Percentiles rank a stretch among this genome's conserved stretches.
Evolutionary conservation across 30 jellyfish, hydroid and myxozoan species (phyloP).

Genomic region (Turritopsis dohrnii): DNA sequence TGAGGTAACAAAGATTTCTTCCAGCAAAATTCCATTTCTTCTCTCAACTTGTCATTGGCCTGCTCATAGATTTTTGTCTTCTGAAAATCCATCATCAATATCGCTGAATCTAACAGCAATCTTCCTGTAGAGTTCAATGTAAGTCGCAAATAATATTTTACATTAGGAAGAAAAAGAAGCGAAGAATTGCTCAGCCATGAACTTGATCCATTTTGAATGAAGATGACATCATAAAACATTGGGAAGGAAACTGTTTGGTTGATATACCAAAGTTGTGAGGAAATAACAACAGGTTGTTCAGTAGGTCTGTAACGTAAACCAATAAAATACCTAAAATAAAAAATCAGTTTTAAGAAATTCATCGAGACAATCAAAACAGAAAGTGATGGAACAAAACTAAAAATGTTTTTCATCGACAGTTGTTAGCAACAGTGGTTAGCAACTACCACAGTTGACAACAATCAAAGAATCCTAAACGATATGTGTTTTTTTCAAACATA

Average conservation of each 20-base stretch:
- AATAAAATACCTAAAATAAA: conserved; percentile 28
- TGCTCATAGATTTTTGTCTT: conserved; percentile 26
- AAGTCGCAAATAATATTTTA: conserved; percentile 40
- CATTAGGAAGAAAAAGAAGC: neutral
- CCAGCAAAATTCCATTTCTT: conserved; percentile 53
- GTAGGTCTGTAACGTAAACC: conserved; percentile 33
- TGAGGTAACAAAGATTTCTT: conserved; percentile 16
- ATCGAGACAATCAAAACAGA: no score
- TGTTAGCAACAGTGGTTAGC: no score
- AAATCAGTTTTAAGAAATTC: neutral
- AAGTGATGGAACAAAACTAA: no score
- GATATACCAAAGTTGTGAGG: conserved; percentile 23
- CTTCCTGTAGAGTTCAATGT: conserved; percentile 17
- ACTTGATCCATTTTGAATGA: conserved; percentile 2
- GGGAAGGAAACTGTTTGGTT: conserved; percentile 30
- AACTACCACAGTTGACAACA: no score
- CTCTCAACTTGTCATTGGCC: conserved; percentile 30
- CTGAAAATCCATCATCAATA: conserved; percentile 34
- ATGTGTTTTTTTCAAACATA: neutral
- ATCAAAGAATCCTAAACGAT: no score
- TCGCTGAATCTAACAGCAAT: conserved; percentile 51
- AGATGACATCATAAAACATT: neutral
- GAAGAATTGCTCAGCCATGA: neutral
- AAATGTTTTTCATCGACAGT: no score
- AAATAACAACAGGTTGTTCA: neutral